These are phyloP conservation scores for Xenopus borealis DNA, from an alignment of 2,113 vertebrate genomes.

Conservation along the genomic window DNA sequence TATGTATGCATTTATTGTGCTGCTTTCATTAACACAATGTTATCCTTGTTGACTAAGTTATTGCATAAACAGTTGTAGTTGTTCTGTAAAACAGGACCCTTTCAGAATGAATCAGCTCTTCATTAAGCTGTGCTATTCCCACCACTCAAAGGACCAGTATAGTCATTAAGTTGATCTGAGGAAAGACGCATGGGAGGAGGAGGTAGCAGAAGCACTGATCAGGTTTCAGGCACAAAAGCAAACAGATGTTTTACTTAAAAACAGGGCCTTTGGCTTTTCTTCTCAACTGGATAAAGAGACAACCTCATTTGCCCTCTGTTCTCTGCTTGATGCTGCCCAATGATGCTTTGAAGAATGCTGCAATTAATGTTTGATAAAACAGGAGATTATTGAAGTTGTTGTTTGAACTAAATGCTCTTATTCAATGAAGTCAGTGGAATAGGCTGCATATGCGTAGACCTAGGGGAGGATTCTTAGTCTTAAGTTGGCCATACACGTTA, in stretches of 20 bases:
- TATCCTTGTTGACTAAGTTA: neutral
- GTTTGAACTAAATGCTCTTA: neutral
- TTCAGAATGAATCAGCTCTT: neutral
- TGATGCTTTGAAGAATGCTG: constrained; percentile 18
- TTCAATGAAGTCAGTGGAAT: neutral
- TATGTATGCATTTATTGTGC: neutral
- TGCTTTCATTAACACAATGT: neutral
- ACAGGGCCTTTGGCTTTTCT: constrained; percentile 35
- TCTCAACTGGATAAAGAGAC: constrained; percentile 16
- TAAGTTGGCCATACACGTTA: no score
- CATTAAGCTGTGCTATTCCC: neutral
- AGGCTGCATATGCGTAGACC: no score
- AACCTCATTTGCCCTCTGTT: neutral
- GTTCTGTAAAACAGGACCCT: neutral
- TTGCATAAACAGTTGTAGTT: neutral
- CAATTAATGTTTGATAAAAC: constrained; percentile 2
- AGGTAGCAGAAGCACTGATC: constrained; percentile 13
- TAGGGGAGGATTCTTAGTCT: no score
- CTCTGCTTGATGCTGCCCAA: constrained; percentile 1
- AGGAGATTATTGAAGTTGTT: neutral
- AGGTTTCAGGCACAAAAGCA: constrained; percentile 15
- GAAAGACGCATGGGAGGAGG: constrained; percentile 5
- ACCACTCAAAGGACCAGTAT: neutral
- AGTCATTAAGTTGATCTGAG: neutral
- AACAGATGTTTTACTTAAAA: constrained; percentile 35